These are phyloP conservation scores for Lasioglossum leucozonium DNA, from an alignment of 2,888 invertebrate species.

Conservation along the genomic window DNA sequence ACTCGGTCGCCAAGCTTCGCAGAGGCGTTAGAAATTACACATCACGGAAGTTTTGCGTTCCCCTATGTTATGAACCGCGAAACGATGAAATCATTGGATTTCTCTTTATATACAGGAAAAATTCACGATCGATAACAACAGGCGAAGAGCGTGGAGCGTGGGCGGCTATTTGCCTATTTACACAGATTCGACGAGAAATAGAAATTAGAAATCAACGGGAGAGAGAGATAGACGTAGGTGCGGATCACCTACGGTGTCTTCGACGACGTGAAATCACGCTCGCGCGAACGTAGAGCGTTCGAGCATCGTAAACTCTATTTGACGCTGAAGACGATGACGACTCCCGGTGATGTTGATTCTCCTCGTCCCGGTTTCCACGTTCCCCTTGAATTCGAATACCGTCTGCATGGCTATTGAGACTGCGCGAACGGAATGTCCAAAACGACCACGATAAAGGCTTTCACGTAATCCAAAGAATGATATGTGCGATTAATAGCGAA, in stretches of 20 bases:
- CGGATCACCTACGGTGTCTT: slow-evolving; percentile 47
- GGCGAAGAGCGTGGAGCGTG: slow-evolving; percentile 25
- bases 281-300: slow-evolving; percentile 43
- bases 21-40: background rate
- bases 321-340: slow-evolving; percentile 49
- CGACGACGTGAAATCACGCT: slow-evolving; percentile 60
- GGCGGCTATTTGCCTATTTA: slow-evolving; percentile 65
- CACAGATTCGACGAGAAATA: slow-evolving; percentile 63
- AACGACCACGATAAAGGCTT: background rate
- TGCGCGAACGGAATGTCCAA: slow-evolving; percentile 20
- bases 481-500: too few relatives aligned
- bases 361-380: slow-evolving; percentile 61
- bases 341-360: slow-evolving; percentile 54
- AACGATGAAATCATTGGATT: slow-evolving; percentile 35
- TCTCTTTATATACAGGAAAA: slow-evolving; percentile 14
- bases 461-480: background rate
- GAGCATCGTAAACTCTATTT: slow-evolving; percentile 57
- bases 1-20: background rate
- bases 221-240: slow-evolving; percentile 47
- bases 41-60: background rate
- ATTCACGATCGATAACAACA: slow-evolving; percentile 27
- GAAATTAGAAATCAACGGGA: slow-evolving; percentile 69
- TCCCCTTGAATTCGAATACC: slow-evolving; percentile 39
- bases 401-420: slow-evolving; percentile 24
- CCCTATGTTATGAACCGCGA: slow-evolving; percentile 27